Evolutionary conservation across 2,888 invertebrate genomes (phyloP).

Genomic region (Polymixis flavicincta): DNA sequence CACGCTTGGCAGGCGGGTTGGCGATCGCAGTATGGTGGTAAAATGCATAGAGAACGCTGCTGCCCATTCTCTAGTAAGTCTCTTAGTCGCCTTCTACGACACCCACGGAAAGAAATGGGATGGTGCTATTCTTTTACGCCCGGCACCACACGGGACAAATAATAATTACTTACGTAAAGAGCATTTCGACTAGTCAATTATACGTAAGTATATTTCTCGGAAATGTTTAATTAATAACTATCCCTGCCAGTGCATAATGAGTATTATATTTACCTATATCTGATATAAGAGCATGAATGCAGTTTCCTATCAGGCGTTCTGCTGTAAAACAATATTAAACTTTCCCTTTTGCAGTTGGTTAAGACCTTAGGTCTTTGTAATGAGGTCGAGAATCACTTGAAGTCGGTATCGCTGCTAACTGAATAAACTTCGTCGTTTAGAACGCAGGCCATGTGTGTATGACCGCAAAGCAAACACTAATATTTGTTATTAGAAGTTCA

Average conservation of each 20-base stretch:
- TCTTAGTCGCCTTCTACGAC: too few relatives aligned
- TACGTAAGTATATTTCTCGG: not conserved
- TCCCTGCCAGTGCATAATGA: not conserved
- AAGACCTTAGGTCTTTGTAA: accelerated
- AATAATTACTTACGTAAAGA: not conserved
- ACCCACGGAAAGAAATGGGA: too few relatives aligned
- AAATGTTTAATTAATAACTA: not conserved
- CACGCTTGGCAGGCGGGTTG: too few relatives aligned
- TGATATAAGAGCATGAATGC: slow-evolving; percentile 21
- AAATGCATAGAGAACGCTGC: too few relatives aligned
- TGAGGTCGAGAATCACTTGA: not conserved
- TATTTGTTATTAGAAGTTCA: slow-evolving; percentile 46
- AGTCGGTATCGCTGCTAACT: not conserved
- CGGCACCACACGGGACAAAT: too few relatives aligned
- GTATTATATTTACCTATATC: not conserved
- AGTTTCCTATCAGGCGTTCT: slow-evolving; percentile 31
- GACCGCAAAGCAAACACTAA: slow-evolving; percentile 46
- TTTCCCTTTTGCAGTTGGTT: slow-evolving; percentile 13
- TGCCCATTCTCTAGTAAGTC: too few relatives aligned
- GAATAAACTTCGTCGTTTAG: slow-evolving; percentile 50
- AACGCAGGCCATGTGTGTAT: slow-evolving; percentile 44
- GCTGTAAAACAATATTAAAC: slow-evolving; percentile 45
- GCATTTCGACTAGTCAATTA: not conserved
- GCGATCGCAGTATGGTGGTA: too few relatives aligned
- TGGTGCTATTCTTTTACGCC: too few relatives aligned